Conservation (phyloP, 2,888 invertebrate species). For the Nowickia ferox region DNA sequence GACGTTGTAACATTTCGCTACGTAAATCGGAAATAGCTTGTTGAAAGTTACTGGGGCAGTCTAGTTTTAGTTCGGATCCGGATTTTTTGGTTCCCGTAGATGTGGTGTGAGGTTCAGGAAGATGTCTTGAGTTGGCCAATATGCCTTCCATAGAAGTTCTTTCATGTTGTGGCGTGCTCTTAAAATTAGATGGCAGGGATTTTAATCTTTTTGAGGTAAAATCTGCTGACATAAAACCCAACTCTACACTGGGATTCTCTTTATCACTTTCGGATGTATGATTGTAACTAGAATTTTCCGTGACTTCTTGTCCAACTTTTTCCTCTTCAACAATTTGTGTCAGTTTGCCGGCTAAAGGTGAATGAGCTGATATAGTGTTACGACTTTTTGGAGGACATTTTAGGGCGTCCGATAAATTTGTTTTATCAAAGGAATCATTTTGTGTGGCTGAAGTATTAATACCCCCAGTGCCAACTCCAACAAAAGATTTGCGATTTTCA, state of each 20-base stretch:
- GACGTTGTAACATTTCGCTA: slow-evolving; percentile 76
- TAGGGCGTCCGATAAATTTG: slow-evolving; percentile 51
- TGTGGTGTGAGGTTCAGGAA: slow-evolving; percentile 6
- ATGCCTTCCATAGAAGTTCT: slow-evolving; percentile 57
- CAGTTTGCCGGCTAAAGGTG: slow-evolving; percentile 75
- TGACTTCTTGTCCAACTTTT: slow-evolving; percentile 59
- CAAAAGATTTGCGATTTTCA: slow-evolving; percentile 52
- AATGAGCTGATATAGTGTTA: slow-evolving; percentile 76
- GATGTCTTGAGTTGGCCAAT: slow-evolving; percentile 9
- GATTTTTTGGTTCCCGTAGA: slow-evolving; percentile 11
- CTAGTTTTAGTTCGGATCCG: neutral
- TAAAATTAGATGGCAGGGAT: slow-evolving; percentile 76
- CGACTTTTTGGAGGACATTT: slow-evolving; percentile 75
- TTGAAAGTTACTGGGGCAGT: slow-evolving; percentile 39
- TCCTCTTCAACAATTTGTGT: slow-evolving; percentile 79
- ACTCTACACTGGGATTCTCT: slow-evolving; percentile 75
- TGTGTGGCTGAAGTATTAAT: slow-evolving; percentile 38
- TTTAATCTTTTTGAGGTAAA: slow-evolving; percentile 72
- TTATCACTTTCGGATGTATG: slow-evolving; percentile 76
- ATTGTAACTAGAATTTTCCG: slow-evolving; percentile 60
- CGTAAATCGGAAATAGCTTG: slow-evolving; percentile 74
- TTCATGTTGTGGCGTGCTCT: slow-evolving; percentile 79
- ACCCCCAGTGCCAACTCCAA: neutral
- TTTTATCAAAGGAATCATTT: slow-evolving; percentile 74
- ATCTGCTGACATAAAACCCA: slow-evolving; percentile 73